Conservation (phyloP, 2,113 vertebrate genomes). For the Sprattus sprattus region DNA sequence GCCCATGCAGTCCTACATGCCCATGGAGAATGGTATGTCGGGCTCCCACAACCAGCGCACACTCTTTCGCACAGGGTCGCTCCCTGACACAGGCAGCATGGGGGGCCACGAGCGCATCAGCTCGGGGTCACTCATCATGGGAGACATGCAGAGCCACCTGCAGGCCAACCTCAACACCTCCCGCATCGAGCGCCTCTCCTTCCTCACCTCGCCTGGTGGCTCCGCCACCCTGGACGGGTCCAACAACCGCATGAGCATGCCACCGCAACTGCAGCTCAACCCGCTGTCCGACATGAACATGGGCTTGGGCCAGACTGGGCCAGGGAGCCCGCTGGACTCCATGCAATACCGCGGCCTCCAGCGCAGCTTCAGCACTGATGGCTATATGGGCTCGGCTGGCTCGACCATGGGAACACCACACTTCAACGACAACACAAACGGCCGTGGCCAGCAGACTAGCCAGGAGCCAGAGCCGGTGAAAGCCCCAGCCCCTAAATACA, state of each 20-base stretch:
- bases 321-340: slow-evolving; percentile 47
- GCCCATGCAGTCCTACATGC: slow-evolving; percentile 33
- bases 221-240: slow-evolving; percentile 51
- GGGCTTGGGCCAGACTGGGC: slow-evolving; percentile 44
- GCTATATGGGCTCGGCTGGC: background rate
- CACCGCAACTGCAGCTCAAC: slow-evolving; percentile 16
- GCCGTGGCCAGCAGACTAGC: slow-evolving; percentile 44
- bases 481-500: slow-evolving; percentile 50
- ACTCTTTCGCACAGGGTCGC: slow-evolving; percentile 52
- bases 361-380: slow-evolving; percentile 46
- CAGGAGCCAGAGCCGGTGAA: slow-evolving; percentile 44
- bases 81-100: slow-evolving; percentile 48
- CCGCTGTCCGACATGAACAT: background rate
- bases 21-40: slow-evolving; percentile 47
- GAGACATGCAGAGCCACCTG: background rate
- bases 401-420: background rate
- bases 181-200: slow-evolving; percentile 61
- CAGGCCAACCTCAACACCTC: slow-evolving; percentile 25
- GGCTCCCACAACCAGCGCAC: slow-evolving; percentile 2
- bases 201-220: slow-evolving; percentile 39
- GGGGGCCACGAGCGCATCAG: slow-evolving; percentile 31
- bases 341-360: slow-evolving; percentile 54
- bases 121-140: background rate
- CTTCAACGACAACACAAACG: slow-evolving; percentile 39
- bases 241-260: slow-evolving; percentile 40